Conservation (phyloP, 2,113 vertebrate species). For the Carollia perspicillata region DNA sequence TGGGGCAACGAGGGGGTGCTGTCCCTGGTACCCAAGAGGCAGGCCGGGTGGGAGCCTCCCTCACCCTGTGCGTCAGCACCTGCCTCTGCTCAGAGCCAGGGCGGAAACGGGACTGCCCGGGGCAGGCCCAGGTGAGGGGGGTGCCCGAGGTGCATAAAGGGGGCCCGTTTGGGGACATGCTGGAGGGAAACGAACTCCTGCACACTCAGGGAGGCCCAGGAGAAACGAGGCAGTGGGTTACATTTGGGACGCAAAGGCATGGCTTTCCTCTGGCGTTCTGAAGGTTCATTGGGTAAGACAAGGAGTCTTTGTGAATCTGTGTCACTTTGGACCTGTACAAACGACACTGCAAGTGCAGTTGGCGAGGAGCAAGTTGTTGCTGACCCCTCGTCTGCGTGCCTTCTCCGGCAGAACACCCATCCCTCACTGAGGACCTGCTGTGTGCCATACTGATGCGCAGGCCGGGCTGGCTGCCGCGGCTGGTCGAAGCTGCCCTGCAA, state of each 20-base stretch:
- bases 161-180: accelerated
- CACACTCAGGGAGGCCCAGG: neutral
- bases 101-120: too few species aligned
- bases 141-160: neutral
- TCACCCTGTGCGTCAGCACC: too few species aligned
- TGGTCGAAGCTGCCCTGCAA: conserved; percentile 61
- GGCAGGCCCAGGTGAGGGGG: too few species aligned
- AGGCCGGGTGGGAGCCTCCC: neutral
- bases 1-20: neutral
- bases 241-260: neutral
- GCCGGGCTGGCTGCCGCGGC: neutral
- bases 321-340: neutral
- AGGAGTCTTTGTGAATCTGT: neutral
- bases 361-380: too few species aligned
- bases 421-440: conserved; percentile 34
- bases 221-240: too few species aligned
- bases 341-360: accelerated
- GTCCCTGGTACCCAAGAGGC: neutral
- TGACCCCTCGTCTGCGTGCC: neutral
- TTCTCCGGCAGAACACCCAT: conserved; percentile 70
- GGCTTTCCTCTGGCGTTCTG: neutral
- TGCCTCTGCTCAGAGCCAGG: too few species aligned
- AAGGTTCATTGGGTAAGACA: neutral
- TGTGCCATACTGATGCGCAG: conserved; percentile 66
- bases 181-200: neutral